These are phyloP conservation scores for Ectropis grisescens DNA, from an alignment of 1,140 invertebrate genomes.

Conservation along the genomic window DNA sequence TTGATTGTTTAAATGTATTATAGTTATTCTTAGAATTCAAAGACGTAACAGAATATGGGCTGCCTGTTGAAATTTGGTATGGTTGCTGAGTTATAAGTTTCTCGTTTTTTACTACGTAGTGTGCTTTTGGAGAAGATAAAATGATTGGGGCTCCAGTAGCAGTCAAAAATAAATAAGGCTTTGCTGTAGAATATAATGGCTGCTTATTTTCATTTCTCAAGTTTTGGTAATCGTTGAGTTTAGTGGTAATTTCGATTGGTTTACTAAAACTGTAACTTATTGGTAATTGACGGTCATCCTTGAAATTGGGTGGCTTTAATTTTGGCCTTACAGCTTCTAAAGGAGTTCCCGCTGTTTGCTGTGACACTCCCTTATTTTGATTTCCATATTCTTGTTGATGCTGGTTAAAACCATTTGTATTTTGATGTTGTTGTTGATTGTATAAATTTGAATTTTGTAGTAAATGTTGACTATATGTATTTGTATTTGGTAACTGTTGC, in stretches of 20 bases:
- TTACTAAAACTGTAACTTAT: conserved; percentile 42
- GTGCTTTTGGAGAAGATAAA: conserved; percentile 32
- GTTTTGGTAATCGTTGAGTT: conserved; percentile 17
- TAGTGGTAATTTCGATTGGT: conserved; percentile 15
- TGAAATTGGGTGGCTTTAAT: conserved; percentile 49
- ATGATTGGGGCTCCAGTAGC: conserved; percentile 23
- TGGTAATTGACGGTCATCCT: conserved; percentile 47
- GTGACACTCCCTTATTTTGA: conserved; percentile 15
- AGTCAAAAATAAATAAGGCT: conserved; percentile 27
- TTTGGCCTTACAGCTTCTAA: conserved; percentile 29
- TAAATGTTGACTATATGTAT: conserved; percentile 16
- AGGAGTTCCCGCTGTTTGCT: conserved; percentile 18
- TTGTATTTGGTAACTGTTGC: conserved; percentile 10
- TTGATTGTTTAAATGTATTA: conserved; percentile 28
- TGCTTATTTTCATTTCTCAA: conserved; percentile 15
- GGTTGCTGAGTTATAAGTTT: conserved; percentile 21
- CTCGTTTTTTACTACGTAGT: conserved; percentile 22
- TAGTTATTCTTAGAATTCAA: conserved; percentile 25
- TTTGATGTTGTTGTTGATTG: conserved; percentile 2
- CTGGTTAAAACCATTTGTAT: conserved; percentile 1
- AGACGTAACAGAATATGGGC: conserved; percentile 33
- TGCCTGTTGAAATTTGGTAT: conserved; percentile 22
- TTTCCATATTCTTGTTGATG: conserved; percentile 16
- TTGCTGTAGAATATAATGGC: conserved; percentile 21
- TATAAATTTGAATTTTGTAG: conserved; percentile 12